These are phyloP conservation scores for Cactoblastis cactorum DNA, from an alignment of 2,888 invertebrate species.

Conservation along the genomic window DNA sequence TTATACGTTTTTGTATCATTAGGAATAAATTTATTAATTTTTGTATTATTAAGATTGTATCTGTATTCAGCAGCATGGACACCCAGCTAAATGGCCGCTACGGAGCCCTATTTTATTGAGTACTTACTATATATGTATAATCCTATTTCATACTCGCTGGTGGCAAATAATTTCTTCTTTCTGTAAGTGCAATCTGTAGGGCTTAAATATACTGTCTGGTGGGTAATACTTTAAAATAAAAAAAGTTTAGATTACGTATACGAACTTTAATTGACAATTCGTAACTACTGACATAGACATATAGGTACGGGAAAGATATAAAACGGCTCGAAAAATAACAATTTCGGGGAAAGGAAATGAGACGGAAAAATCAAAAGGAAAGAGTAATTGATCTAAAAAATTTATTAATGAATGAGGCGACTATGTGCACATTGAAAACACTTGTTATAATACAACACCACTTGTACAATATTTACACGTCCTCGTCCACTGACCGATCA, in stretches of 20 bases:
- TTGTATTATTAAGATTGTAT: too few relatives aligned
- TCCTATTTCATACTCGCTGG: too few relatives aligned
- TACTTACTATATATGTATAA: too few relatives aligned
- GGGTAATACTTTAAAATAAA: background rate
- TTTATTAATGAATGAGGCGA: conserved; percentile 79
- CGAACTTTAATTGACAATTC: conserved; percentile 14
- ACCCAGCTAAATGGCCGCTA: too few relatives aligned
- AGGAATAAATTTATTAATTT: too few relatives aligned
- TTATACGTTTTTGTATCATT: too few relatives aligned
- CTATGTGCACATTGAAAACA: conserved; percentile 79
- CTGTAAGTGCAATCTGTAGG: too few relatives aligned
- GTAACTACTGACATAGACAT: background rate
- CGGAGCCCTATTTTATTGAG: too few relatives aligned
- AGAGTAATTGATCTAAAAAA: conserved; percentile 74
- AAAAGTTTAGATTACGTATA: conserved; percentile 11
- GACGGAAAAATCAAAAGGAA: conserved; percentile 44
- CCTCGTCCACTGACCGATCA: conserved; percentile 26
- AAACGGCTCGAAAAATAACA: conserved; percentile 7
- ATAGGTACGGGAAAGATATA: background rate
- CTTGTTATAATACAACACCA: conserved; percentile 72
- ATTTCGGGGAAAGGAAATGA: conserved; percentile 22
- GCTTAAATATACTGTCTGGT: too few relatives aligned
- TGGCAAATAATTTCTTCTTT: too few relatives aligned
- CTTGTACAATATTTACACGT: conserved; percentile 73
- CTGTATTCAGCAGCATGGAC: too few relatives aligned